Percentiles rank a stretch among this genome's conserved stretches.
These are phyloP conservation scores for Panthera uncia DNA, from an alignment of 2,113 vertebrate genomes.

Conservation along the genomic window DNA sequence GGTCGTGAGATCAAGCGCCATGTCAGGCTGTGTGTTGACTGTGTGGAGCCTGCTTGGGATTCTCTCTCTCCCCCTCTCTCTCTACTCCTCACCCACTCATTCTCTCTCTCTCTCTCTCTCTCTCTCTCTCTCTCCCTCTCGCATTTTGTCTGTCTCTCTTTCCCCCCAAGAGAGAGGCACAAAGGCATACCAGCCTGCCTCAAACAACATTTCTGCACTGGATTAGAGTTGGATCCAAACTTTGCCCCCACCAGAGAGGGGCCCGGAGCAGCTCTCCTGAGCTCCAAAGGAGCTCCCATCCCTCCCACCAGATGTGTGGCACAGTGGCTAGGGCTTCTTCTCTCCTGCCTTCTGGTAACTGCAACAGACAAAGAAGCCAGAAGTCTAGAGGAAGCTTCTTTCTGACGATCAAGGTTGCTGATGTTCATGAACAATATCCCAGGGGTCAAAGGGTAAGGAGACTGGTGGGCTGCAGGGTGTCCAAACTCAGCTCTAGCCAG, in stretches of 20 bases:
- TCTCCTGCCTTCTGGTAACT: background rate
- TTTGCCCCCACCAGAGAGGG: background rate
- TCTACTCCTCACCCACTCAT: no score
- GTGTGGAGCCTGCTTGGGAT: no score
- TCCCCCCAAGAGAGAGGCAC: background rate
- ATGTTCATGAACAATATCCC: background rate
- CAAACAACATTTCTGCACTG: background rate
- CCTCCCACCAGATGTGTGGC: background rate
- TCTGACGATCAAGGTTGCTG: background rate
- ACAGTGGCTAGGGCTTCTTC: background rate
- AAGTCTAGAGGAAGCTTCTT: background rate
- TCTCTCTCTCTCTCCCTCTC: no score
- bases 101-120: no score
- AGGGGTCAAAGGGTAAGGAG: background rate
- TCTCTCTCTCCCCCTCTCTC: no score
- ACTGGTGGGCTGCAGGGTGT: background rate
- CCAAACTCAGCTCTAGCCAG: background rate
- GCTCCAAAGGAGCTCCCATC: background rate
- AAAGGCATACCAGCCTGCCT: no score
- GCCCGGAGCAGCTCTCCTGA: background rate
- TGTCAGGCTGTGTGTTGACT: no score
- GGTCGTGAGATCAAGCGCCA: no score
- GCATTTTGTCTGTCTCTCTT: no score
- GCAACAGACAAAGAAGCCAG: background rate
- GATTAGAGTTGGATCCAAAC: background rate